These are phyloP conservation scores for Kuschelorhynchus macadamiae DNA, from an alignment of 2,888 invertebrate species.

Conservation along the genomic window DNA sequence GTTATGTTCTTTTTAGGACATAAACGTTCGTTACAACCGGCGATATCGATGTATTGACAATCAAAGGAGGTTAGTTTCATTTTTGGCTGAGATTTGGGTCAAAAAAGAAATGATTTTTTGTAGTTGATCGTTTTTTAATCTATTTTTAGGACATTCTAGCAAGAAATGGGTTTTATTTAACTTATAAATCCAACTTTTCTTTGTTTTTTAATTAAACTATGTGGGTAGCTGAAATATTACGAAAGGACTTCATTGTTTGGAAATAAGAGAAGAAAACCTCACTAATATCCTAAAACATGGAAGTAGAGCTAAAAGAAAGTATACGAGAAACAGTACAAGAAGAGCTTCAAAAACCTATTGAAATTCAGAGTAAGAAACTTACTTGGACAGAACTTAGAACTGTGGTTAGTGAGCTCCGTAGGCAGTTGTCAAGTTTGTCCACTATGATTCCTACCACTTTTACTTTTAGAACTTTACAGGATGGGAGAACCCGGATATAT, in stretches of 20 bases:
- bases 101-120: slow-evolving; percentile 46
- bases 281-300: slow-evolving; percentile 12
- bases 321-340: slow-evolving; percentile 22
- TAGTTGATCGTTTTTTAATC: slow-evolving; percentile 25
- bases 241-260: slow-evolving; percentile 26
- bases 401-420: slow-evolving; percentile 85
- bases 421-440: slow-evolving; percentile 83
- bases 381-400: slow-evolving; percentile 87
- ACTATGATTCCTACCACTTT: slow-evolving; percentile 88
- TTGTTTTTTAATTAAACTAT: slow-evolving; percentile 25
- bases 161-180: slow-evolving; percentile 38
- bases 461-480: slow-evolving; percentile 83
- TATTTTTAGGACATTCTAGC: slow-evolving; percentile 39
- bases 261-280: slow-evolving; percentile 14
- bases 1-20: no score
- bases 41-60: slow-evolving; percentile 24
- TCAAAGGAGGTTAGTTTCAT: slow-evolving; percentile 42
- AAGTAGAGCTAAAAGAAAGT: slow-evolving; percentile 34
- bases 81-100: slow-evolving; percentile 46
- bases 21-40: slow-evolving; percentile 29
- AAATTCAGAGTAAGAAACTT: slow-evolving; percentile 61
- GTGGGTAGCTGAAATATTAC: slow-evolving; percentile 23
- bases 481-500: slow-evolving; percentile 88
- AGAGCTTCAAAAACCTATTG: slow-evolving; percentile 38
- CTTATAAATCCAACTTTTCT: slow-evolving; percentile 21